These are phyloP conservation scores for Lophotriccus pileatus DNA, from an alignment of 2,797 vertebrate species.

Conservation along the genomic window DNA sequence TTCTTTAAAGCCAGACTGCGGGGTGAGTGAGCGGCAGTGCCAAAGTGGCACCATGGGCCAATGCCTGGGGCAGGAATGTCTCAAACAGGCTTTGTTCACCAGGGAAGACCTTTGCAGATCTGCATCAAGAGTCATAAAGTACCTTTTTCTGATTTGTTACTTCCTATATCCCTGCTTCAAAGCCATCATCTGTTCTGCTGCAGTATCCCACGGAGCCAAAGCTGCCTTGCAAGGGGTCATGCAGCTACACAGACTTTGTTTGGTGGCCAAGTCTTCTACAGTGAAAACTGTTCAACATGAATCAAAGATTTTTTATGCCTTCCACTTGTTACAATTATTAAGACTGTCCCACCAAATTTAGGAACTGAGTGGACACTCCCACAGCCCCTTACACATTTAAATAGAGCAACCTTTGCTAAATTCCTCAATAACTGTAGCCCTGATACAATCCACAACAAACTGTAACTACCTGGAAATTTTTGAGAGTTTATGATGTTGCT, in stretches of 20 bases:
- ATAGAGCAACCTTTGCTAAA: neutral
- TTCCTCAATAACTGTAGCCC: neutral
- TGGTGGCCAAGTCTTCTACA: neutral
- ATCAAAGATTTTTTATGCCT: neutral
- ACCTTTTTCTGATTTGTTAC: neutral
- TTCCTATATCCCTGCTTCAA: neutral
- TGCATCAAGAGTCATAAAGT: neutral
- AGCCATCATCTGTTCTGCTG: neutral
- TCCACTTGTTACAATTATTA: neutral
- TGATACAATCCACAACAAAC: neutral
- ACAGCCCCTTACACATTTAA: neutral
- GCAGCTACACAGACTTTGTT: neutral
- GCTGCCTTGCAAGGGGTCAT: neutral
- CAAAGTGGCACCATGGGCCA: neutral
- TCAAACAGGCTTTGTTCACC: neutral
- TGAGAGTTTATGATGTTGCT: neutral
- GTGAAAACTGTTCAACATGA: neutral
- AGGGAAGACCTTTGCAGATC: neutral
- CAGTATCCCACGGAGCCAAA: neutral
- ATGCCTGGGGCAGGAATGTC: neutral
- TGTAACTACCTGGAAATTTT: neutral
- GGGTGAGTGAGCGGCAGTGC: neutral
- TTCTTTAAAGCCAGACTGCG: neutral
- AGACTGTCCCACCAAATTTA: neutral
- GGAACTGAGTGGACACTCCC: neutral